Conservation (phyloP, 2,888 invertebrate species). For the Cephus sareptanus region DNA sequence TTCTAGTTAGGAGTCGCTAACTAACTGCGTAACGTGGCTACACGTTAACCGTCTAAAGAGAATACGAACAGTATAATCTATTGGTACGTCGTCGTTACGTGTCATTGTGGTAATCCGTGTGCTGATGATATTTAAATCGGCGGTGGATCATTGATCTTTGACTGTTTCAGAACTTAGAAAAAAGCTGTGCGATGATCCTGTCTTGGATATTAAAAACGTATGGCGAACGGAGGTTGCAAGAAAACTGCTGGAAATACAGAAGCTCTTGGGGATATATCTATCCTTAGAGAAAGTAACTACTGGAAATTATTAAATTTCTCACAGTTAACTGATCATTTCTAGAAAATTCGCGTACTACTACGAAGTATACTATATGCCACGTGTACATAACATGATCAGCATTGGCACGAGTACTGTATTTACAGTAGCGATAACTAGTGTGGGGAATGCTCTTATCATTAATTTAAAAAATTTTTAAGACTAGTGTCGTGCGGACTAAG, state of each 20-base stretch:
- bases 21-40: background rate
- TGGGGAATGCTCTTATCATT: too few species aligned
- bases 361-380: too few species aligned
- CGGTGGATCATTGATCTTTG: background rate
- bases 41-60: background rate
- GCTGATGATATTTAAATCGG: background rate
- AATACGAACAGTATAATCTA: background rate
- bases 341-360: too few species aligned
- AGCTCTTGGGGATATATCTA: background rate
- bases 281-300: too few species aligned
- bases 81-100: background rate
- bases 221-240: background rate
- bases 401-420: too few species aligned
- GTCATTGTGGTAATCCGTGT: background rate
- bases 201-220: background rate
- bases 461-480: too few species aligned
- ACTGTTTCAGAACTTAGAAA: background rate
- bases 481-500: too few species aligned
- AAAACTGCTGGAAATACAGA: background rate
- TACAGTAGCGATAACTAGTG: too few species aligned
- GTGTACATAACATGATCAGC: too few species aligned
- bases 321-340: too few species aligned
- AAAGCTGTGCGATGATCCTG: background rate
- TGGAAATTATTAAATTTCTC: too few species aligned
- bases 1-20: background rate